Evolutionary conservation across 2,797 vertebrate species (phyloP).

Genomic region (Coregonus suidteri): DNA sequence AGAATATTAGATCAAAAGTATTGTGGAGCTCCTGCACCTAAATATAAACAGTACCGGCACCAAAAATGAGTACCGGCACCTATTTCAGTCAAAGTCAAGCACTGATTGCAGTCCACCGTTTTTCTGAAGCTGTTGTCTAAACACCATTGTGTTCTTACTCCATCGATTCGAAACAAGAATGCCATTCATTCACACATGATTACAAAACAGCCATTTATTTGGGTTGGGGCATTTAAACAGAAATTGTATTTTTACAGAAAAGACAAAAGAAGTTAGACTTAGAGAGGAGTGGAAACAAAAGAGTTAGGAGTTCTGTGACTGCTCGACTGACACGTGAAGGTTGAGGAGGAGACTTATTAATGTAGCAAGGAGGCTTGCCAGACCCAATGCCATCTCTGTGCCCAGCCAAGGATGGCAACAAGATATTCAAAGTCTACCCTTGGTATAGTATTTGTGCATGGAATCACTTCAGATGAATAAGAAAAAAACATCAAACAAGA

Average conservation of each 20-base stretch:
- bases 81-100: not conserved
- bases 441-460: not conserved
- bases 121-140: not conserved
- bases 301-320: conserved; percentile 9
- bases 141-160: not conserved
- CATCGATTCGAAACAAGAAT: conserved; percentile 10
- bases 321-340: not conserved
- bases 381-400: not conserved
- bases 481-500: no score
- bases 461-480: not conserved
- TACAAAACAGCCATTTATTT: conserved; percentile 44
- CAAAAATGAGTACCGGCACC: no score
- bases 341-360: conserved; percentile 13
- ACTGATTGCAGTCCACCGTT: not conserved
- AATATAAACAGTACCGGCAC: no score
- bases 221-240: conserved; percentile 19
- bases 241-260: not conserved
- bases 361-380: not conserved
- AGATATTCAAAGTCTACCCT: not conserved
- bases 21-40: no score
- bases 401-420: not conserved
- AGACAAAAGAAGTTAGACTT: conserved; percentile 5
- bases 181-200: not conserved
- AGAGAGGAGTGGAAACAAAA: conserved; percentile 18
- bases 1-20: no score